Conservation (phyloP, 2,113 vertebrate species). For the Benthochromis sp. region DNA sequence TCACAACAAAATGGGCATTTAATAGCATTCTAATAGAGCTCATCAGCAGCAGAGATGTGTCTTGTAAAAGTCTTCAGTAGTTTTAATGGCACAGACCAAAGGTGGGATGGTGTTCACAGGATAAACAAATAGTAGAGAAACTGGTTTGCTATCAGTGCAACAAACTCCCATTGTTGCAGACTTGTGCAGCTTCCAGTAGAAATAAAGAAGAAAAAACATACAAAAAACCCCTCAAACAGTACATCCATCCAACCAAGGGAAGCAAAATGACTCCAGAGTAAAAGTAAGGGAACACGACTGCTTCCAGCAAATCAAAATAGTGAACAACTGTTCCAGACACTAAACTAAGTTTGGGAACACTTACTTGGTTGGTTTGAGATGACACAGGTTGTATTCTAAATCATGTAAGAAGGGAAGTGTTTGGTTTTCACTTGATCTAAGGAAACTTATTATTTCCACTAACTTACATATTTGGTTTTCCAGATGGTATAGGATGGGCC, state of each 20-base stretch:
- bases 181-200: not conserved
- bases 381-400: not conserved
- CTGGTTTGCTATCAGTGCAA: not conserved
- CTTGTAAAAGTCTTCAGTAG: not conserved
- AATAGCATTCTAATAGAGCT: not conserved
- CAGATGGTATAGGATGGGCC: not conserved
- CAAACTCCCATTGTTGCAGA: not conserved
- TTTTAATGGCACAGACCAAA: not conserved
- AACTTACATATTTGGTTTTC: not conserved
- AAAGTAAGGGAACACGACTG: not conserved
- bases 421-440: not conserved
- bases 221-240: rapidly evolving
- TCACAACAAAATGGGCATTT: not conserved
- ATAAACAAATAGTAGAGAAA: not conserved
- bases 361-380: not conserved
- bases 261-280: not conserved
- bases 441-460: not conserved
- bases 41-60: not conserved
- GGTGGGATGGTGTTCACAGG: not conserved
- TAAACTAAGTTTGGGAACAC: not conserved
- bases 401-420: not conserved
- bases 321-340: not conserved
- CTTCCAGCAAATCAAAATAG: not conserved
- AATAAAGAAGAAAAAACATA: not conserved
- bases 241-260: not conserved